Evolutionary conservation across 2,888 invertebrate species (phyloP).

Genomic region (Netelia fuscicornis): DNA sequence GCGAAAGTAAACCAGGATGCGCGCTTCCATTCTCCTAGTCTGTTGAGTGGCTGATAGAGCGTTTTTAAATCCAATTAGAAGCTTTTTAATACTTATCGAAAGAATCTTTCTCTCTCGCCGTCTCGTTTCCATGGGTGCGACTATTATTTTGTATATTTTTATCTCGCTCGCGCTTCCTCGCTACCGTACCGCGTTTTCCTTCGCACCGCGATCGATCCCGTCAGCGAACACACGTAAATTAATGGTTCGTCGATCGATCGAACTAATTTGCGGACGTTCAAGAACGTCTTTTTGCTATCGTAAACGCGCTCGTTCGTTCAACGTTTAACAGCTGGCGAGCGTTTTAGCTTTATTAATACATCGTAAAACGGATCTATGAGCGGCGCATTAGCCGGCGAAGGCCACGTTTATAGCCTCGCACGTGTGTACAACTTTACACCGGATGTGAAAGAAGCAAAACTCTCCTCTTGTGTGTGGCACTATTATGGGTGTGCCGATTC

Average conservation of each 20-base stretch:
- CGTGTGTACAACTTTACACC: slow-evolving; percentile 57
- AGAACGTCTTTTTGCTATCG: slow-evolving; percentile 46
- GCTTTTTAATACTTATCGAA: slow-evolving; percentile 76
- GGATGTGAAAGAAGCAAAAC: slow-evolving; percentile 65
- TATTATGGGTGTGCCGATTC: slow-evolving; percentile 25
- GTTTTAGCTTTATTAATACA: slow-evolving; percentile 66
- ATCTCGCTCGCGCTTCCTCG: background rate
- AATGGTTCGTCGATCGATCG: slow-evolving; percentile 37
- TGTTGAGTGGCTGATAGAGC: slow-evolving; percentile 78
- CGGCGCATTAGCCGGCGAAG: slow-evolving; percentile 43
- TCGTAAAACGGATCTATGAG: slow-evolving; percentile 68
- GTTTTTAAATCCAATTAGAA: slow-evolving; percentile 78
- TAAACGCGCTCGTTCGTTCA: slow-evolving; percentile 34
- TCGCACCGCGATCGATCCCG: background rate
- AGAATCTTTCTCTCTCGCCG: background rate
- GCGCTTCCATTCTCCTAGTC: slow-evolving; percentile 53
- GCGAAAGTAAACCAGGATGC: slow-evolving; percentile 3
- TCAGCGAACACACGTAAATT: slow-evolving; percentile 6
- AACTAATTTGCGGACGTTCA: slow-evolving; percentile 48
- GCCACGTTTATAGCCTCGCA: slow-evolving; percentile 58
- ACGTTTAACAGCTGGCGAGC: slow-evolving; percentile 54
- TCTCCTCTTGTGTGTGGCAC: slow-evolving; percentile 22
- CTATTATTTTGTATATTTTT: slow-evolving; percentile 33
- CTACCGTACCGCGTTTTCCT: background rate
- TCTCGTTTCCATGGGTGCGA: slow-evolving; percentile 19